These are phyloP conservation scores for Pterostichus niger DNA, from an alignment of 2,888 invertebrate genomes.

Conservation along the genomic window DNA sequence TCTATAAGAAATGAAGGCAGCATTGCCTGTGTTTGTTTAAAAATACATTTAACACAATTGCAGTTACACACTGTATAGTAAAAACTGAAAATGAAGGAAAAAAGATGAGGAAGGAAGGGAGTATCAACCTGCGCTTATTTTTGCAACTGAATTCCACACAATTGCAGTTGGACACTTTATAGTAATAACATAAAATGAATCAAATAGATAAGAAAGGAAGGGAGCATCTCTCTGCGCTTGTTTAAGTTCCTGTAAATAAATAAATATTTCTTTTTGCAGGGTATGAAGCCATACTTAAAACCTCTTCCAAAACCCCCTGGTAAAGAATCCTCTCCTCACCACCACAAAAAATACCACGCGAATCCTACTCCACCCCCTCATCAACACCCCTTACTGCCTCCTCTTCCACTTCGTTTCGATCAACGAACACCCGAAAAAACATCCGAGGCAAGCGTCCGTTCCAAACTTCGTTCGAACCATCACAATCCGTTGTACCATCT, in stretches of 20 bases:
- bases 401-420: constrained; percentile 69
- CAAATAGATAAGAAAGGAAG: too few relatives aligned
- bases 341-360: constrained; percentile 71
- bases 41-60: too few relatives aligned
- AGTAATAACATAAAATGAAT: too few relatives aligned
- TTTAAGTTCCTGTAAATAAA: background rate
- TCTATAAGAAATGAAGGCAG: too few relatives aligned
- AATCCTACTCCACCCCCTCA: constrained; percentile 72
- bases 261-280: constrained; percentile 47
- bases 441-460: constrained; percentile 72
- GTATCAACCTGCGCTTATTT: too few relatives aligned
- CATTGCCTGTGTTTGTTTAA: too few relatives aligned
- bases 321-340: constrained; percentile 75
- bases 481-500: constrained; percentile 77
- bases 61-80: too few relatives aligned
- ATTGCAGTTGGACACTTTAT: too few relatives aligned
- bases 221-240: too few relatives aligned
- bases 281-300: constrained; percentile 79
- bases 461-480: constrained; percentile 70
- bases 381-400: constrained; percentile 70
- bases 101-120: too few relatives aligned
- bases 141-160: too few relatives aligned
- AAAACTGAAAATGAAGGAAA: too few relatives aligned
- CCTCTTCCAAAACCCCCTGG: constrained; percentile 81
- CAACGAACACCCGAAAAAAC: constrained; percentile 72